phyloP scores from a whole-genome alignment of 2,888 invertebrate genomes.

The Mycalesis mineus region DNA sequence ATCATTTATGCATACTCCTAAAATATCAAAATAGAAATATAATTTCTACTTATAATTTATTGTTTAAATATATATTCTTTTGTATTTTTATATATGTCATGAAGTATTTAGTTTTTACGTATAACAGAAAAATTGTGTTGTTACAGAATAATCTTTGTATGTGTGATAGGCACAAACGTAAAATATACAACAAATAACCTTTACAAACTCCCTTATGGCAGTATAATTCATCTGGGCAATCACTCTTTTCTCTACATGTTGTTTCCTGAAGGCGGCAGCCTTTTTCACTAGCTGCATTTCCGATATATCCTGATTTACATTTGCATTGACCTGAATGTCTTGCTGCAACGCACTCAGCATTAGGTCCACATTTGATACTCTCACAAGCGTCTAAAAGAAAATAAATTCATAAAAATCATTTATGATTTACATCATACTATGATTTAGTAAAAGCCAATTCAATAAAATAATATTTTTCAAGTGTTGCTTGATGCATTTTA shows the following conservation, averaged over 20 bases:
- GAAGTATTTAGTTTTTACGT: no score
- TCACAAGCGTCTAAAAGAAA: conserved; percentile 84
- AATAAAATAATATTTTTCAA: neutral
- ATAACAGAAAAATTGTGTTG: no score
- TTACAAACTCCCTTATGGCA: conserved; percentile 89
- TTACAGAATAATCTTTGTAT: no score
- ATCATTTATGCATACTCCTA: conserved; percentile 87
- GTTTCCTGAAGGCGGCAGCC: conserved; percentile 88
- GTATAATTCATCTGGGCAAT: conserved; percentile 88
- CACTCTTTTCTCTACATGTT: conserved; percentile 82
- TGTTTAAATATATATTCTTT: no score
- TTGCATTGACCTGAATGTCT: conserved; percentile 88
- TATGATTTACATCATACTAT: neutral
- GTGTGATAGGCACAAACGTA: no score
- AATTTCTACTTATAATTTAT: no score
- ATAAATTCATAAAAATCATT: neutral
- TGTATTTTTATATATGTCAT: no score
- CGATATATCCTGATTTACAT: conserved; percentile 87
- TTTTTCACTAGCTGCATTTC: conserved; percentile 83
- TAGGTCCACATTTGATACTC: conserved; percentile 86
- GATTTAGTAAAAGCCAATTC: neutral
- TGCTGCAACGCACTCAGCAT: conserved; percentile 88
- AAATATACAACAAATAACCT: conserved; percentile 66
- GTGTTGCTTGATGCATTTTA: neutral
- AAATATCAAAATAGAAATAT: conserved; percentile 14